phyloP scores from a whole-genome alignment of 2,797 vertebrate genomes.

The Cossypha dichroa region DNA sequence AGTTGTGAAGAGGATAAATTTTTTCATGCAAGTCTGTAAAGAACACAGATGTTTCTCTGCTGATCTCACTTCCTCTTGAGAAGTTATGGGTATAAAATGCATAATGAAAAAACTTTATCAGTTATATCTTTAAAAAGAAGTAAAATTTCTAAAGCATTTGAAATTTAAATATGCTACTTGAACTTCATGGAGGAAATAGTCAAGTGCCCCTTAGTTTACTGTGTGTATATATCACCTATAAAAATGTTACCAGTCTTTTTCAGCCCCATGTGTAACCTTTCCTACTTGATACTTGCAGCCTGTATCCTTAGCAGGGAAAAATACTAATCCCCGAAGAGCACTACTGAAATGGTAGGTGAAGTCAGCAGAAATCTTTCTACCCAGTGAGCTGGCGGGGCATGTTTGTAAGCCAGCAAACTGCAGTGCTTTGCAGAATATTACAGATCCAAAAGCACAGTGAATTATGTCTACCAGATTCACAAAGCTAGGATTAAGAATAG shows the following conservation, averaged over 20 bases:
- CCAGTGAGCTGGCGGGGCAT: not conserved
- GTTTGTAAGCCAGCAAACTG: constrained; percentile 46
- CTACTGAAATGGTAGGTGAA: constrained; percentile 9
- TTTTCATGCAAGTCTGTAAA: not conserved
- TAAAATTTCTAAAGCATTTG: not conserved
- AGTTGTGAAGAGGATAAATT: not conserved
- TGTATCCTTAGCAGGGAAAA: not conserved
- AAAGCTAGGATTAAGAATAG: constrained; percentile 40
- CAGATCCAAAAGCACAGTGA: not conserved
- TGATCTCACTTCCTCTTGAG: not conserved
- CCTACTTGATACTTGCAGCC: not conserved
- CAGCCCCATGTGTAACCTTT: not conserved
- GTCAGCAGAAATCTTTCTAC: constrained; percentile 53
- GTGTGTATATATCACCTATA: not conserved
- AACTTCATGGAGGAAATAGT: not conserved
- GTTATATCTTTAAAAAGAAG: not conserved
- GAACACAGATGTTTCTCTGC: not conserved
- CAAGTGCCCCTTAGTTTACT: not conserved
- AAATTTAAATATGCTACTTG: not conserved
- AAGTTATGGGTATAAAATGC: not conserved
- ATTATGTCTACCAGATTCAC: constrained; percentile 3
- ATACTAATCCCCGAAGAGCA: constrained; percentile 35
- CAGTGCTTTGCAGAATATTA: constrained; percentile 26
- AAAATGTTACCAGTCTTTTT: not conserved
- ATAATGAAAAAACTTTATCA: not conserved